phyloP scores from a whole-genome alignment of 2,888 invertebrate genomes.

The Rugalucina vietnamica region DNA sequence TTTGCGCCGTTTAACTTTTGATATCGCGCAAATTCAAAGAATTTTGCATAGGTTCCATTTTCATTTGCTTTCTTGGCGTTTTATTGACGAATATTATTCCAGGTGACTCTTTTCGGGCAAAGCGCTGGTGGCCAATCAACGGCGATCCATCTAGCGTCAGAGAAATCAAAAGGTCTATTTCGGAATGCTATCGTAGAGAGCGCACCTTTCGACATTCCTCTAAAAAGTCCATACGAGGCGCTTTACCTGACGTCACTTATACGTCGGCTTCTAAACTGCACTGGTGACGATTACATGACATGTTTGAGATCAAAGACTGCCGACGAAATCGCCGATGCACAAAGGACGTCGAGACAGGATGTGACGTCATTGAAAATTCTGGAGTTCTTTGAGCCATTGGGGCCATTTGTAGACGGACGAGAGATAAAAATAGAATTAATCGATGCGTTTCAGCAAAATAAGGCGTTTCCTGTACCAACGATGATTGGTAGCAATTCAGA shows the following conservation, averaged over 20 bases:
- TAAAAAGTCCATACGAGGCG: constrained; percentile 66
- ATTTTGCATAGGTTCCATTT: too few species aligned
- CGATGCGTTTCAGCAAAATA: constrained; percentile 54
- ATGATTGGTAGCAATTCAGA: constrained; percentile 74
- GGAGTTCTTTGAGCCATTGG: constrained; percentile 77
- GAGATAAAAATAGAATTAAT: constrained; percentile 70
- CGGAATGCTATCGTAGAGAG: constrained; percentile 68
- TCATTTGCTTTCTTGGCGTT: too few species aligned
- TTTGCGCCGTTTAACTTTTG: too few species aligned
- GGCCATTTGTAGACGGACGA: constrained; percentile 74
- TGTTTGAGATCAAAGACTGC: constrained; percentile 69
- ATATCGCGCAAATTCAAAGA: too few species aligned
- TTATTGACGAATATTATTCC: too few species aligned
- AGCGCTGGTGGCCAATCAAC: constrained; percentile 73
- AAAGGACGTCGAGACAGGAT: constrained; percentile 56
- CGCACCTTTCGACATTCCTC: constrained; percentile 67
- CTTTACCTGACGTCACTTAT: constrained; percentile 65
- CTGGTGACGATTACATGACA: constrained; percentile 56
- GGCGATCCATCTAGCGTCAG: constrained; percentile 61
- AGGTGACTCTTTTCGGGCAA: constrained; percentile 75
- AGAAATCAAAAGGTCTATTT: constrained; percentile 57
- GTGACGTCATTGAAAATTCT: constrained; percentile 73
- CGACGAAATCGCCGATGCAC: constrained; percentile 72
- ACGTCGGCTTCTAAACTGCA: constrained; percentile 63
- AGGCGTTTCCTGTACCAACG: constrained; percentile 66